A percentile compares a stretch with the other conserved stretches of the same genome.
These are phyloP conservation scores for Enteromius treurensis DNA, from an alignment of 2,797 vertebrate species.

Conservation along the genomic window DNA sequence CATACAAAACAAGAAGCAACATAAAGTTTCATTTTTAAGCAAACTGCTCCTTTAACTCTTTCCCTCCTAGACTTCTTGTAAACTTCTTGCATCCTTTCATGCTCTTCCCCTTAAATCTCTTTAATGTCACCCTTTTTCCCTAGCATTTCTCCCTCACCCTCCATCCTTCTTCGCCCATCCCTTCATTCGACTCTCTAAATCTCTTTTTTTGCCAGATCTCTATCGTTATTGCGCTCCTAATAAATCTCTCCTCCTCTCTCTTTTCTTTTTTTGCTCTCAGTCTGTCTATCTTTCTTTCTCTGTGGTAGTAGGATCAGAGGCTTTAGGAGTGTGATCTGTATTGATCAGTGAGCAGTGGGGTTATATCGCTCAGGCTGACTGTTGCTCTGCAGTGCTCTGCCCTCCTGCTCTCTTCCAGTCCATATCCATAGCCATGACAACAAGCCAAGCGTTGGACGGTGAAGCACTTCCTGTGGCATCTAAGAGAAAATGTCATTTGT, in stretches of 20 bases:
- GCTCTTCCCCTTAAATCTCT: slow-evolving; percentile 15
- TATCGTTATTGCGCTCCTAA: not conserved
- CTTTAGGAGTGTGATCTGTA: slow-evolving; percentile 27
- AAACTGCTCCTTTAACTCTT: slow-evolving; percentile 1
- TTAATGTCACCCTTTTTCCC: slow-evolving; percentile 38
- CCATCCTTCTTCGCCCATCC: not conserved
- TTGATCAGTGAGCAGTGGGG: slow-evolving; percentile 38
- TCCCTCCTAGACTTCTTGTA: not conserved
- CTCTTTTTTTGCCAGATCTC: slow-evolving; percentile 25
- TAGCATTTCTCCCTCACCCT: slow-evolving; percentile 56
- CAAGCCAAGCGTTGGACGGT: not conserved
- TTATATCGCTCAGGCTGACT: slow-evolving; percentile 15
- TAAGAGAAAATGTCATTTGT: not conserved
- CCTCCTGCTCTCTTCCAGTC: slow-evolving; percentile 63
- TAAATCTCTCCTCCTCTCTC: slow-evolving; percentile 17
- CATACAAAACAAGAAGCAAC: not conserved
- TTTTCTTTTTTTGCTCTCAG: slow-evolving; percentile 15
- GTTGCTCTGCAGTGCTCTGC: slow-evolving; percentile 30
- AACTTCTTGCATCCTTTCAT: not conserved
- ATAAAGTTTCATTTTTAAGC: not conserved
- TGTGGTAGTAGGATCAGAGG: slow-evolving; percentile 51
- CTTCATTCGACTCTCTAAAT: not conserved
- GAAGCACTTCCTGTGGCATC: not conserved
- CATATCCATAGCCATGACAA: slow-evolving; percentile 32
- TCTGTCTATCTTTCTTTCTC: slow-evolving; percentile 16